Percentiles rank a stretch among this genome's conserved stretches.
These are phyloP conservation scores for Buceros bicornis DNA, from an alignment of 2,797 vertebrate species.

Conservation along the genomic window DNA sequence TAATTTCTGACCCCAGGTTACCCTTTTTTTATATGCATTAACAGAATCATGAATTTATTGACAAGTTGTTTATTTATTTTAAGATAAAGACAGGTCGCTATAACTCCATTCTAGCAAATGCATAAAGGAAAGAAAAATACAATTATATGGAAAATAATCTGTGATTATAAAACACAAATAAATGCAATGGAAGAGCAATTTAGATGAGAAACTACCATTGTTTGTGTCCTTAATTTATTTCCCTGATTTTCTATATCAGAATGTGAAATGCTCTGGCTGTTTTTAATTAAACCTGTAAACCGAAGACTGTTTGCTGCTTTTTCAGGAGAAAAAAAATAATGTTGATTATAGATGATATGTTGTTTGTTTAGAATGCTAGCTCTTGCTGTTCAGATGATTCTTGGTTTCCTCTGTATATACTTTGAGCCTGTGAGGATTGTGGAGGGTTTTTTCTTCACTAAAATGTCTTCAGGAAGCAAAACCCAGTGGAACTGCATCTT, in stretches of 20 bases:
- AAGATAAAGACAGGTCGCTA: neutral
- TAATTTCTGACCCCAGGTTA: neutral
- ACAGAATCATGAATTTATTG: neutral
- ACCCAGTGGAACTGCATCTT: neutral
- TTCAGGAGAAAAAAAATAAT: neutral
- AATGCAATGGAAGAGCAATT: neutral
- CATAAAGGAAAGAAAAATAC: neutral
- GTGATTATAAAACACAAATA: neutral
- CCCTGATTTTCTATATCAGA: neutral
- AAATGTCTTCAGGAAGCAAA: neutral
- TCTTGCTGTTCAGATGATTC: neutral
- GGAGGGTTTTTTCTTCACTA: neutral
- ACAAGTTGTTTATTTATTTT: neutral
- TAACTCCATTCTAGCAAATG: neutral
- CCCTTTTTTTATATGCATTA: neutral
- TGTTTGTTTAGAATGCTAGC: neutral
- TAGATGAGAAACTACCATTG: neutral
- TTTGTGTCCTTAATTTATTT: neutral
- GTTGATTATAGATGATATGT: neutral
- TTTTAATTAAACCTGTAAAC: conserved; percentile 45
- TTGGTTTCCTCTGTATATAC: neutral
- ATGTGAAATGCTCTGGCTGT: neutral
- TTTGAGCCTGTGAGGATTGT: neutral
- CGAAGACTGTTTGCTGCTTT: neutral
- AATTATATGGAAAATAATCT: neutral